Base-by-base conservation (phyloP, 2,888 invertebrate genomes). In the Polylopha cassiicola region DNA sequence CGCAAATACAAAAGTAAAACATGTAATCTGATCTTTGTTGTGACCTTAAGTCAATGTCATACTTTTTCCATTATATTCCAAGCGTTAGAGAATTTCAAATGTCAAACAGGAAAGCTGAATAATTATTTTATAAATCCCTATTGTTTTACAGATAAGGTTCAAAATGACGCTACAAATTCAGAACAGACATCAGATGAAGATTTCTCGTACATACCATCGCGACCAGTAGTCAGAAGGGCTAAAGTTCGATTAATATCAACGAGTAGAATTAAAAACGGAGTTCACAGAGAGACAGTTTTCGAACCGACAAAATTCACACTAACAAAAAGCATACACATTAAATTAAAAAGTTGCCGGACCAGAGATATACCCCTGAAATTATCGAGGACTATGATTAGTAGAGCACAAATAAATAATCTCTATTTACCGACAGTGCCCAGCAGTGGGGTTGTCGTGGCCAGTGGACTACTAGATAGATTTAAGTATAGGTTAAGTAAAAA, bases 401-500 rank as follows among this genome's bases (percentile, higher is more conserved):
- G 53, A 39, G 55, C 54, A 42, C 42, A 51, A 43, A 41, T 43
- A 28, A 50, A 29, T 46, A 47, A 18, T 22, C 2, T 49, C 39
- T 52, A 42, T 23, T 27, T 24, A 6, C 11, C 30, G 3, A 44
- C 43, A 18, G 50, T 41, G 36, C 43, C 37, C 27, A 48, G 34
- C 1, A 45, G 37, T 1, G 63, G 62, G 4, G 72, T 72, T 0
- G 58, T 75, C 0, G 60, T 76, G 0, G 84, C 81, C 0, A 72
- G 72, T 32, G 84, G 84, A 15, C 47, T 75, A 2, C 58, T 86
- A 24, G 66, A 77, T 56, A 74, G 84, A 43, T 86, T 86, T 70
- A 81, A 64, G 58, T 85, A 74, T 61, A 81, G 62, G 58, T 43
- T 76, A 44, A 73, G 64, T 27, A 68, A 71, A 44, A 44, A 56